Conservation (phyloP, 1,140 invertebrate genomes). For the Drosophila repletoides region DNA sequence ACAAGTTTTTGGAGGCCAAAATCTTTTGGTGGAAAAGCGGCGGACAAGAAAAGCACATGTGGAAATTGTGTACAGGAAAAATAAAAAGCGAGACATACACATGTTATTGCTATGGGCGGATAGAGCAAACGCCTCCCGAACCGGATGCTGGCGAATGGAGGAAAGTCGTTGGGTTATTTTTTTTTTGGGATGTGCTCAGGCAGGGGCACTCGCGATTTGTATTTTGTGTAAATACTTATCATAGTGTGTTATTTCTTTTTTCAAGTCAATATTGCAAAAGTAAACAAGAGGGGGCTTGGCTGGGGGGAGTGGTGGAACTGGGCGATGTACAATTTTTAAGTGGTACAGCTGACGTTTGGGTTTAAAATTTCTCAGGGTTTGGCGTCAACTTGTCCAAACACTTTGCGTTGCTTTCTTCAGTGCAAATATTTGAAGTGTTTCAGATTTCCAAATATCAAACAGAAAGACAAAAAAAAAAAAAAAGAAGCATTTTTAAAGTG, state of each 20-base stretch:
- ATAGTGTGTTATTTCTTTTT: slow-evolving; percentile 50
- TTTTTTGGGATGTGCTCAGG: background rate
- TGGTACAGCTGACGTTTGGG: slow-evolving; percentile 68
- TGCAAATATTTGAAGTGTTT: slow-evolving; percentile 79
- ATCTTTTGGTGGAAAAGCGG: slow-evolving; percentile 36
- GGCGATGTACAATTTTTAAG: slow-evolving; percentile 34
- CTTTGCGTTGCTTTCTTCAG: slow-evolving; percentile 51
- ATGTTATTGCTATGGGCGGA: slow-evolving; percentile 22
- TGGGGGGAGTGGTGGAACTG: background rate
- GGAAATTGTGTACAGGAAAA: slow-evolving; percentile 50
- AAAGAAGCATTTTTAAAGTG: slow-evolving; percentile 35
- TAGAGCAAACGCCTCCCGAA: background rate
- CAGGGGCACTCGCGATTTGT: slow-evolving; percentile 56
- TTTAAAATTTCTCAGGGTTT: slow-evolving; percentile 77
- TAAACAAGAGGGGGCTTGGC: slow-evolving; percentile 35
- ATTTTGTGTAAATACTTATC: slow-evolving; percentile 69
- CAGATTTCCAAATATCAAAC: slow-evolving; percentile 47
- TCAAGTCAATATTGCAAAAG: slow-evolving; percentile 73
- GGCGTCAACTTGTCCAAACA: slow-evolving; percentile 70
- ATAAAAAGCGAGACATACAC: slow-evolving; percentile 37
- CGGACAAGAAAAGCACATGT: slow-evolving; percentile 31
- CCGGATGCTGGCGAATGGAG: no score
- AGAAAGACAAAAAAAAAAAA: slow-evolving; percentile 18
- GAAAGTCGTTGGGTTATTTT: background rate
- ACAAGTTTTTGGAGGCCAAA: slow-evolving; percentile 47